A percentile compares a stretch with the other conserved stretches of the same genome.
Conservation (phyloP, 2,888 invertebrate genomes). For the Netelia fuscicornis region DNA sequence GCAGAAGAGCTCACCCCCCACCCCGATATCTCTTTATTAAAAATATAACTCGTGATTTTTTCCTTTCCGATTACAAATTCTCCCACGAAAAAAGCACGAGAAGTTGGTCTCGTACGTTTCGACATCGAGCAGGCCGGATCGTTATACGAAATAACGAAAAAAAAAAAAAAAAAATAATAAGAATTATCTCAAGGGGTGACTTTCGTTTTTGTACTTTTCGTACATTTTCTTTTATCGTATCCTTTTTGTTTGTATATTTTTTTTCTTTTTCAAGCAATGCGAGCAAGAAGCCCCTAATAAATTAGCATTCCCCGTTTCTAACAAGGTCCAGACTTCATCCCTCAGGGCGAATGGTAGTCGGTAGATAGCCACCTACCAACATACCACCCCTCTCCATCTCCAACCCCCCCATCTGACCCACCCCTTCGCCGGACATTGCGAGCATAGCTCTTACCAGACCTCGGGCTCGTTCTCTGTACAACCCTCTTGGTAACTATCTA, state of each 20-base stretch:
- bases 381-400: constrained; percentile 74
- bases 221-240: constrained; percentile 32
- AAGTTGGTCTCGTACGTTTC: no score
- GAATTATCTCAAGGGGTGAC: not conserved
- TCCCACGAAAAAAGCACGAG: no score
- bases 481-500: constrained; percentile 63
- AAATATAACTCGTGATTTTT: constrained; percentile 81
- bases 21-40: constrained; percentile 81
- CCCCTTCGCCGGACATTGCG: constrained; percentile 83
- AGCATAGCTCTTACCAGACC: constrained; percentile 83
- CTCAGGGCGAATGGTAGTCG: constrained; percentile 78
- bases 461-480: constrained; percentile 57
- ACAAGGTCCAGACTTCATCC: constrained; percentile 83
- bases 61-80: not conserved
- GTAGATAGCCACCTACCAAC: constrained; percentile 79
- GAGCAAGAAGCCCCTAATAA: constrained; percentile 79
- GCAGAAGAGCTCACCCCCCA: constrained; percentile 69
- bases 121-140: not conserved
- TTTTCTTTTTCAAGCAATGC: constrained; percentile 44
- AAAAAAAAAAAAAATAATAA: not conserved
- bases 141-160: not conserved
- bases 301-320: constrained; percentile 84
- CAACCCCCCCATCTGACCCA: not conserved
- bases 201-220: not conserved
- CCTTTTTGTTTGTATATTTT: constrained; percentile 22